Conservation (phyloP, 2,113 vertebrate genomes). For the Pollimyrus isidori region DNA sequence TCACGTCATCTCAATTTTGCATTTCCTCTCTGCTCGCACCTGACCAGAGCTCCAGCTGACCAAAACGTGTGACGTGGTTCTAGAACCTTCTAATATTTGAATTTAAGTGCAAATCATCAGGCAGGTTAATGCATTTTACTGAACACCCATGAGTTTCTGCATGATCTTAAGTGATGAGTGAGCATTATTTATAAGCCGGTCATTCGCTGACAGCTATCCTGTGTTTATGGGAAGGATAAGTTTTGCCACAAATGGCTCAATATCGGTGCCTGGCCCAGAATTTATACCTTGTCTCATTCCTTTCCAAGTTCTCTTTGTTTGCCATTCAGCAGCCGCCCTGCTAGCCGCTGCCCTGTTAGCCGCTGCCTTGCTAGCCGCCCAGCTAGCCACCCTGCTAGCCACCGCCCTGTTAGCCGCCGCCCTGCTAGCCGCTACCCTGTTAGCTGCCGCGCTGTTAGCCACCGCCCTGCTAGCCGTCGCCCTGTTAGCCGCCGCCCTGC, state of each 20-base stretch:
- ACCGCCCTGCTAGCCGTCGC: too few species aligned
- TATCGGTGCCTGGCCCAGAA: neutral
- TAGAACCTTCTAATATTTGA: neutral
- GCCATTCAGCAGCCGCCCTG: neutral
- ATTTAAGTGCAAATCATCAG: neutral
- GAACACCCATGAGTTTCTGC: neutral
- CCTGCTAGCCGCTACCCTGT: accelerated
- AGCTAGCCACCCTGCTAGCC: accelerated
- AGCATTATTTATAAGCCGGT: neutral
- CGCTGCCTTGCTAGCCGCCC: too few species aligned
- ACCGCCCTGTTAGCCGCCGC: too few species aligned
- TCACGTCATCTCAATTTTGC: neutral
- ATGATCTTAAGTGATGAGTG: neutral
- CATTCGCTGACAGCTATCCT: neutral
- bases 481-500: too few species aligned
- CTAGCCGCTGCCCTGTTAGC: neutral
- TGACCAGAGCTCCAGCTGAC: neutral
- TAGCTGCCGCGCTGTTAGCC: too few species aligned
- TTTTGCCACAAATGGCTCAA: neutral
- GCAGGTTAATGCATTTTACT: neutral
- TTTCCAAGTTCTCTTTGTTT: neutral
- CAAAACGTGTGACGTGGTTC: neutral
- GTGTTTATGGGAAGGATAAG: neutral
- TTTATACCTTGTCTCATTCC: neutral
- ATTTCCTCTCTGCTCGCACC: neutral